Conservation (phyloP, 2,113 vertebrate genomes). For the Orycteropus afer region DNA sequence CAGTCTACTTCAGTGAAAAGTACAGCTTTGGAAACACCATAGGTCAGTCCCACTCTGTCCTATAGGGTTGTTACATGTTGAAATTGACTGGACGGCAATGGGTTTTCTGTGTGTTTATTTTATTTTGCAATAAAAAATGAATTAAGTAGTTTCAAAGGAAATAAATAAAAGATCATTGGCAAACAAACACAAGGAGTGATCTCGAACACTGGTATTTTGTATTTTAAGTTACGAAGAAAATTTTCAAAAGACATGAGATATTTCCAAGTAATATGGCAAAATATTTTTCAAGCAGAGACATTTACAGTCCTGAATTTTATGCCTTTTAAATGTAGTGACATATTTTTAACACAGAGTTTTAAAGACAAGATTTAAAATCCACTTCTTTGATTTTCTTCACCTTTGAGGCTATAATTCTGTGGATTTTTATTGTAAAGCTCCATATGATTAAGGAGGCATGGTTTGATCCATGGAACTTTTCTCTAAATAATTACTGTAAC, state of each 20-base stretch:
- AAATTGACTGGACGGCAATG: no score
- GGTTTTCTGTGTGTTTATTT: no score
- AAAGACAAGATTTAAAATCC: not conserved
- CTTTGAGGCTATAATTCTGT: not conserved
- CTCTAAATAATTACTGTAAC: not conserved
- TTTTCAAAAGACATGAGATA: not conserved
- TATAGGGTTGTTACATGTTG: no score
- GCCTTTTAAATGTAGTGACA: not conserved
- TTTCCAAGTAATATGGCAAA: not conserved
- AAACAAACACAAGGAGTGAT: not conserved
- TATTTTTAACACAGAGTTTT: not conserved
- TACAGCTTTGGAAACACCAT: no score
- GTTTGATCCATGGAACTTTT: not conserved
- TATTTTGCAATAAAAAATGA: no score
- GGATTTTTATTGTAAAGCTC: not conserved
- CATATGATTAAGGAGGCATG: not conserved
- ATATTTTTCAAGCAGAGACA: not conserved
- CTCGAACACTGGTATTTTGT: not conserved
- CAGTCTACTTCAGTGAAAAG: no score
- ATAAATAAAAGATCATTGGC: not conserved
- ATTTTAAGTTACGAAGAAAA: not conserved
- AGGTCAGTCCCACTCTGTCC: no score
- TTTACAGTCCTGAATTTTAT: not conserved
- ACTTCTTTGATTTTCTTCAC: not conserved
- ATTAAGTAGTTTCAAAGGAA: no score